phyloP scores from a whole-genome alignment of 2,797 vertebrate genomes.

The Tenualosa ilisha region DNA sequence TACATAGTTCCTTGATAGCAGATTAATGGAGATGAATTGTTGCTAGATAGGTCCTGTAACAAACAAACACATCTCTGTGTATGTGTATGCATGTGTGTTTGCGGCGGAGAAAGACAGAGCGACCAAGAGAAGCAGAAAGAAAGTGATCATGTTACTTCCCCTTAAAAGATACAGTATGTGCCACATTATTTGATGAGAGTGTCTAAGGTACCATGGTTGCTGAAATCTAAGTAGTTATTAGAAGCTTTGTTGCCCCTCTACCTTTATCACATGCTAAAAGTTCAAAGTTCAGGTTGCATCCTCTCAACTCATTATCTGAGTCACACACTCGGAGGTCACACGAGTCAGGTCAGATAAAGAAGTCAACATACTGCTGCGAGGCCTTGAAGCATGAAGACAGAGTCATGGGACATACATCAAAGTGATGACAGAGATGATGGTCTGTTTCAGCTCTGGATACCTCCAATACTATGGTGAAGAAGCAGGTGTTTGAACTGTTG shows the following conservation, averaged over 20 bases:
- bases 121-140: neutral
- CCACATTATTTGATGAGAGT: neutral
- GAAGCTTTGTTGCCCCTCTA: neutral
- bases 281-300: slow-evolving; percentile 60
- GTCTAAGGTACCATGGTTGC: neutral
- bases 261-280: slow-evolving; percentile 41
- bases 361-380: neutral
- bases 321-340: neutral
- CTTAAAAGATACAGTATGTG: neutral
- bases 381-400: neutral
- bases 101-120: neutral
- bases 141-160: neutral
- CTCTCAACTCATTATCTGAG: slow-evolving; percentile 30
- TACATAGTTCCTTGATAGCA: neutral
- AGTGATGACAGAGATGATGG: neutral
- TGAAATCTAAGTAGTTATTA: neutral
- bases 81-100: neutral
- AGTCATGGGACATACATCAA: neutral
- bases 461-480: slow-evolving; percentile 97
- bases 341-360: neutral
- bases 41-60: neutral
- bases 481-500: slow-evolving; percentile 95
- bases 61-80: neutral
- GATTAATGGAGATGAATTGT: neutral
- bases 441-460: slow-evolving; percentile 88